Base-by-base conservation (phyloP, 2,797 vertebrate species). In the Threskiornis aethiopicus region DNA sequence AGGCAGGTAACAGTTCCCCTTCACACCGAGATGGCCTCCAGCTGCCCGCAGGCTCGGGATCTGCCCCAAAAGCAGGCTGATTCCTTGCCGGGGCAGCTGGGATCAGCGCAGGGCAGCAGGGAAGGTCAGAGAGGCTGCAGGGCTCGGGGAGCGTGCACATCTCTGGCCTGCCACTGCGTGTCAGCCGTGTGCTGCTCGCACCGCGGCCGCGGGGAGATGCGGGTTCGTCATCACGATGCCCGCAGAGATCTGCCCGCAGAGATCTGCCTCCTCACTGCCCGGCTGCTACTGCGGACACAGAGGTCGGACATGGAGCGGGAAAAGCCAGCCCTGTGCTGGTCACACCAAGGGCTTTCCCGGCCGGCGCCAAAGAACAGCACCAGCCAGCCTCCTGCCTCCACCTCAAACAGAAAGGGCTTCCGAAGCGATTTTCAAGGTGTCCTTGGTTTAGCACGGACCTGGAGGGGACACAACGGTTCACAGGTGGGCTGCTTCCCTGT, bases 151-250 rank as follows among this genome's bases (percentile, higher is more conserved):
- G 26, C 1, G 4, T 95, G 96, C 94, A 95, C 62, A 47, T 84
- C 96, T 76, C 89, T 17, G 4, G 39, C 61, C 59, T 76, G 90
- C 96, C 96, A 86, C 95, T 8, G 96, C 13, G 96, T 97, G 96
- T 97, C 96, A 96, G 93, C 78, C 93, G 37, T 62, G 94, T 35
- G 92, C 93, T 5, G 57, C 79, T 39, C 25, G 7, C n/a, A 22
- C 9, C 4, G 52, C 77, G 1, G 64, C 66, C 41, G 0, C 6
- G 8, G 31, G 49, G 25, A 41, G 49, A 11, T 0, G 7, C 12
- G 3, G 24, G 8, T 8, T 47, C 47, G 2, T 29, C 47, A 12
- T 12, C 47, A 4, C 2, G 3, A 16, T 3, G 17, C 75, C 62
- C 67, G 6, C 49, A 5, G 41, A 39, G 25, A 52, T 26, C n/a